Evolutionary conservation across 2,888 invertebrate genomes (phyloP).

Genomic region (Sympetrum striolatum): DNA sequence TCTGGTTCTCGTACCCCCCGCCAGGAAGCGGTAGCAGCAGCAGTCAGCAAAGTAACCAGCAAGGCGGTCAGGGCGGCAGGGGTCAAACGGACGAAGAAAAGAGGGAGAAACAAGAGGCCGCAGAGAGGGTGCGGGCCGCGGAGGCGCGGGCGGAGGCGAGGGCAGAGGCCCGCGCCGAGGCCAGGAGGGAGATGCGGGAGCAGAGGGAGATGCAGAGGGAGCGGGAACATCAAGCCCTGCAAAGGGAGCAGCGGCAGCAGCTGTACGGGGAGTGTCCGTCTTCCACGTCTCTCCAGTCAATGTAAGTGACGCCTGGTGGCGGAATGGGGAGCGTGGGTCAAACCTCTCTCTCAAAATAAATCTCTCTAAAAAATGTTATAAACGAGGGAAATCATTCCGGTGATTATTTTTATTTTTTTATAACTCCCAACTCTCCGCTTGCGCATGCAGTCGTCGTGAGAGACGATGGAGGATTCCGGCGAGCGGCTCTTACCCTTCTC

Average conservation of each 20-base stretch:
- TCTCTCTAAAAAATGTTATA: background rate
- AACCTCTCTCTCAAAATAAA: no score
- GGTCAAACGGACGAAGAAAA: conserved; percentile 68
- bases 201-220: conserved; percentile 63
- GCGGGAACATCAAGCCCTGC: conserved; percentile 58
- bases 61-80: conserved; percentile 56
- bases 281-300: conserved; percentile 70
- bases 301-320: conserved; percentile 54
- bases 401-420: no score
- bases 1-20: conserved; percentile 85
- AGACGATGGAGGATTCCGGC: no score
- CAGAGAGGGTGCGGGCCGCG: conserved; percentile 51
- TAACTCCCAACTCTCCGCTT: no score
- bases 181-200: conserved; percentile 51
- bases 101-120: conserved; percentile 56
- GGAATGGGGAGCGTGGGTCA: background rate
- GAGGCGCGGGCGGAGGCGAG: conserved; percentile 49
- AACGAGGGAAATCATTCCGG: no score
- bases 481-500: no score
- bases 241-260: conserved; percentile 64
- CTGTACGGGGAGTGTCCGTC: conserved; percentile 55
- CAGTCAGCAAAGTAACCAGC: conserved; percentile 68
- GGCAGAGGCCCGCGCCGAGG: conserved; percentile 50
- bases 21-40: conserved; percentile 73
- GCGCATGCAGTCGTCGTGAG: no score